Percentiles rank a stretch among this genome's conserved stretches.
These are phyloP conservation scores for Liasis olivaceus DNA, from an alignment of 2,797 vertebrate genomes.

Conservation along the genomic window DNA sequence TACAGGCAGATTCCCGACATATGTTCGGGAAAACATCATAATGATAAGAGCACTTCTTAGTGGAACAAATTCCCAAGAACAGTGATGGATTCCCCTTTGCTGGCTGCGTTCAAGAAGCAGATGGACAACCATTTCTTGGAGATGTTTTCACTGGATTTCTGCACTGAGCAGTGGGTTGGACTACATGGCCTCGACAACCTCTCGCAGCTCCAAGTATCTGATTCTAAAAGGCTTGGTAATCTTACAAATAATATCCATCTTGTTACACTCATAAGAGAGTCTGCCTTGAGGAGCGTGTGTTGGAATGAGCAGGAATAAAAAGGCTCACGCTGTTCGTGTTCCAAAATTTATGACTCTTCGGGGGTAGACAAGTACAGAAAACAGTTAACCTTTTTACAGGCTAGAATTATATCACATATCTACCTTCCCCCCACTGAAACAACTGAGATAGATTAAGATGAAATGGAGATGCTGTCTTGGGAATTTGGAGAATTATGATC, in stretches of 20 bases:
- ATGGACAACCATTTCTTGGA: not conserved
- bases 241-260: not conserved
- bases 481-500: not conserved
- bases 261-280: not conserved
- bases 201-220: not conserved
- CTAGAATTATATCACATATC: not conserved
- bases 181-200: not conserved
- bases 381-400: not conserved
- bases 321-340: not conserved
- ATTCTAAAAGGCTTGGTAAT: not conserved
- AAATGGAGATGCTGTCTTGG: not conserved
- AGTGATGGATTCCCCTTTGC: not conserved
- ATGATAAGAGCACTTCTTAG: no score
- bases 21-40: no score
- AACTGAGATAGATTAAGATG: not conserved
- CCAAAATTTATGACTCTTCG: not conserved
- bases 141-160: not conserved
- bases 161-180: not conserved
- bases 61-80: no score
- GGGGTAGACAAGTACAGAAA: not conserved
- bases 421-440: not conserved
- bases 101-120: not conserved
- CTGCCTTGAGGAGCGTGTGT: not conserved
- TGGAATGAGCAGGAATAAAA: conserved; percentile 7
- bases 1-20: no score